Evolutionary conservation across 1,140 invertebrate genomes (phyloP), one percentile per base, ranked within the genome.

Genomic region (Macrotrachela quadricornifera): DNA sequence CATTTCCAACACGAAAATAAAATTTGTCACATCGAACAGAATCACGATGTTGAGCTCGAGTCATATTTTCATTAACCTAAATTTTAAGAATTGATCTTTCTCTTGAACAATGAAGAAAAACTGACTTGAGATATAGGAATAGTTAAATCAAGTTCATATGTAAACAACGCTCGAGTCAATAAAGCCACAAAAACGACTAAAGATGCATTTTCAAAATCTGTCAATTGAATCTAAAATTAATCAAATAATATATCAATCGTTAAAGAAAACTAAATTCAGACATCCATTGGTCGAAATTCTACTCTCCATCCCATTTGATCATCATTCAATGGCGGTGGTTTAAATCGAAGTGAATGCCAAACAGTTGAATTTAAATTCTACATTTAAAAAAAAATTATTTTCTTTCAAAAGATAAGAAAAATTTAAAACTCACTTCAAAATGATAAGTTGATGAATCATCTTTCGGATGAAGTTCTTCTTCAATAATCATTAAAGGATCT

Each of bases 261-360:
- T 30, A 4, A 30, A 2, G 8, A 30, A 30, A 30, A 30, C 8
- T 2, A 30, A 30, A 30, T 30, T 4, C 21, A 30, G 8, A 30
- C 66, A 74, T 99, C 94, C 68, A 90, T 96, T 37, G 94, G 92
- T 44, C 94, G 77, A 73, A 99, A 99, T 74, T 99, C 94, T 3
- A 99, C 94, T 58, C 94, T 76, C 94, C 94, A 99, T n/a, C 94
- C 91, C 65, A 97, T 95, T 30, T 30, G 2, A 80, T 1, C 83
- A 81, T 17, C 59, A 51, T 57, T 63, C 61, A 15, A 86, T 85
- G 14, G 72, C 53, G 94, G 92, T 45, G 90, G 88, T 71, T 99
- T 99, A 71, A 99, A 97, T 16, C 94, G 76, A 92, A 99, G 95
- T 12, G 92, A 95, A 74, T 99, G 92, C 94, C 94, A 99, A 73